phyloP scores from a whole-genome alignment of 2,888 invertebrate genomes.

The Caenorhabditis sp. region DNA sequence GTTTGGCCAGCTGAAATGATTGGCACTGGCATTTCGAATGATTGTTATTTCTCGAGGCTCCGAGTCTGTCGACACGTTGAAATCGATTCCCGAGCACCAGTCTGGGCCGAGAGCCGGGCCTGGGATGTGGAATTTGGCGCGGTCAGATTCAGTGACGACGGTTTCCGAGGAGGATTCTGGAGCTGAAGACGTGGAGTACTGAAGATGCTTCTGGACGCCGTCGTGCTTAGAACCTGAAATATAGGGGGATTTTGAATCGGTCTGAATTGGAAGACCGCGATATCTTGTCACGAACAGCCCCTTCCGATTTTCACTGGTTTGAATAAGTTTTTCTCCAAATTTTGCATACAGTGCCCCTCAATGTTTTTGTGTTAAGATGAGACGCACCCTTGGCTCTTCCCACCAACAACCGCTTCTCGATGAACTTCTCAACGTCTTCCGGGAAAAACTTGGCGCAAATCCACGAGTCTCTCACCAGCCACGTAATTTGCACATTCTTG shows the following conservation, averaged over 20 bases:
- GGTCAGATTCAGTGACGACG: background rate
- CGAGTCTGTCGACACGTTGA: background rate
- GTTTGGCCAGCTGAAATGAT: too few species aligned
- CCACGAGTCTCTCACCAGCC: constrained; percentile 95
- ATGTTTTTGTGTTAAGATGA: too few species aligned
- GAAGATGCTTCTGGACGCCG: constrained; percentile 81
- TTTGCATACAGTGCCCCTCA: too few species aligned
- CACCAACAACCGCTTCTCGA: constrained; percentile 83
- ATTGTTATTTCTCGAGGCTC: constrained; percentile 18
- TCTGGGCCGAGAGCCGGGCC: constrained; percentile 98
- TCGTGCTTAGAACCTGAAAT: constrained; percentile 81
- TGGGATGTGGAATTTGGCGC: too few species aligned
- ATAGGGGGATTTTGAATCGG: too few species aligned
- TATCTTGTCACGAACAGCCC: too few species aligned
- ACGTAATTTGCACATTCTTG: constrained; percentile 90
- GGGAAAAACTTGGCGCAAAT: constrained; percentile 96
- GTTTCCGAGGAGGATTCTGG: too few species aligned
- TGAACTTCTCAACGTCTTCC: constrained; percentile 95
- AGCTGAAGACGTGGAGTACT: constrained; percentile 77
- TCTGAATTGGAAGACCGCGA: too few species aligned
- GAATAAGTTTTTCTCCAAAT: too few species aligned
- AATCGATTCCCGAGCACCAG: constrained; percentile 87
- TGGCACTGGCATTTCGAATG: constrained; percentile 14
- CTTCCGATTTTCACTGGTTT: too few species aligned
- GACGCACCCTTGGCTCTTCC: constrained; percentile 31